Conservation (phyloP, 1,140 invertebrate species). For the Formica selysi region DNA sequence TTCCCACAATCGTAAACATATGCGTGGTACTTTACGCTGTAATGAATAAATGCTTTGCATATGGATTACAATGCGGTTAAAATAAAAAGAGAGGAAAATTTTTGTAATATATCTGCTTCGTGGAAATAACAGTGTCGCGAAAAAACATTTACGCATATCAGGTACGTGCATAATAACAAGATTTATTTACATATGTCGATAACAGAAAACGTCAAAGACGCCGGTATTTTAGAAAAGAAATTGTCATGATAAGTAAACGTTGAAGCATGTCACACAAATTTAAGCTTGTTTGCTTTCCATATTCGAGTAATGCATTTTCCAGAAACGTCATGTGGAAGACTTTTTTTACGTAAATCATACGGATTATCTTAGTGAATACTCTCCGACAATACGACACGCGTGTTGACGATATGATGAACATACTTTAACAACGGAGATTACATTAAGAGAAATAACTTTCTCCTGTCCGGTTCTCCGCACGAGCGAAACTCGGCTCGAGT, state of each 20-base stretch:
- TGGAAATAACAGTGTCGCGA: neutral
- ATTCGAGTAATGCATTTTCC: neutral
- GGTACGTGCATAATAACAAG: neutral
- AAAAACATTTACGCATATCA: conserved; percentile 17
- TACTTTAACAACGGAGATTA: conserved; percentile 1
- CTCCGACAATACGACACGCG: neutral
- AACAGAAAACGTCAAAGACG: conserved; percentile 33
- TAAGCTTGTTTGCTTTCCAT: conserved; percentile 34
- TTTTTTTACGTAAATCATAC: conserved; percentile 14
- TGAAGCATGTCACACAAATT: conserved; percentile 22
- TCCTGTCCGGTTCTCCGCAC: conserved; percentile 69
- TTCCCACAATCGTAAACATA: conserved; percentile 3
- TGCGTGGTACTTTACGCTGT: neutral
- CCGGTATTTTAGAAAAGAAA: conserved; percentile 17
- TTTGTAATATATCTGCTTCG: neutral
- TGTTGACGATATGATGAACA: conserved; percentile 1
- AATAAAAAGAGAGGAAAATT: neutral
- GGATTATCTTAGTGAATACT: conserved; percentile 13
- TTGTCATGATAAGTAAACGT: conserved; percentile 17
- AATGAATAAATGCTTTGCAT: conserved; percentile 45
- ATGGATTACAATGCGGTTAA: conserved; percentile 7
- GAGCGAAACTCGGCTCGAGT: conserved; percentile 80
- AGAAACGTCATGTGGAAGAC: conserved; percentile 10
- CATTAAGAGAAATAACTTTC: conserved; percentile 77
- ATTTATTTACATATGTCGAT: conserved; percentile 23